phyloP scores from a whole-genome alignment of 2,797 vertebrate genomes.

The Echiichthys vipera region DNA sequence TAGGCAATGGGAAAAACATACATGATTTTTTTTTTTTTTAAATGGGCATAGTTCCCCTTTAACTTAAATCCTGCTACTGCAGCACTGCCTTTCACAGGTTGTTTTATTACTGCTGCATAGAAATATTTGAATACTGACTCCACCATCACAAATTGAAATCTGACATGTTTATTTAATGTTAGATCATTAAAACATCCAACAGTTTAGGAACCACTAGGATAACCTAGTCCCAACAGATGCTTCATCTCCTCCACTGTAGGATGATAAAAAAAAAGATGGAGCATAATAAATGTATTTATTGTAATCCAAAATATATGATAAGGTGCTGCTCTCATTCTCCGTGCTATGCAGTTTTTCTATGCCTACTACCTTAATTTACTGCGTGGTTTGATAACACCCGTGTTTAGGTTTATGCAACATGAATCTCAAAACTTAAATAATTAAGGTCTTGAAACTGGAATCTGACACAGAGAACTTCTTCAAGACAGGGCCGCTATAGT shows the following conservation, averaged over 20 bases:
- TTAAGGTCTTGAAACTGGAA: neutral
- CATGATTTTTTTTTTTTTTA: no score
- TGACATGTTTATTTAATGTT: neutral
- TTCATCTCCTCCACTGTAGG: neutral
- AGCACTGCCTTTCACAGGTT: neutral
- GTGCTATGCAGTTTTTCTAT: no score
- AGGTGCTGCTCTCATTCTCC: no score
- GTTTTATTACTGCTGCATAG: neutral
- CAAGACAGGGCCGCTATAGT: no score
- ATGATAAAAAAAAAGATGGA: neutral
- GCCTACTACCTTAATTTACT: neutral
- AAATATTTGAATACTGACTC: neutral
- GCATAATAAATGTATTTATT: no score
- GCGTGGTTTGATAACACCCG: neutral
- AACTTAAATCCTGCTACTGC: neutral
- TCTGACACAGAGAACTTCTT: neutral
- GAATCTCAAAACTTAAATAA: neutral
- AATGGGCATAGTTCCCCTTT: neutral
- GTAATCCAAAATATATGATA: no score
- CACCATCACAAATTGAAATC: neutral
- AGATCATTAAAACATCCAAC: neutral
- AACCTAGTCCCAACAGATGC: neutral
- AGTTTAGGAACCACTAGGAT: neutral
- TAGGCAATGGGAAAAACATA: no score
- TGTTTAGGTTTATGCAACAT: neutral